A percentile compares a stretch with the other conserved stretches of the same genome.
phyloP scores from a whole-genome alignment of 2,888 invertebrate genomes.

The Scaptomyza cyrtandrae region DNA sequence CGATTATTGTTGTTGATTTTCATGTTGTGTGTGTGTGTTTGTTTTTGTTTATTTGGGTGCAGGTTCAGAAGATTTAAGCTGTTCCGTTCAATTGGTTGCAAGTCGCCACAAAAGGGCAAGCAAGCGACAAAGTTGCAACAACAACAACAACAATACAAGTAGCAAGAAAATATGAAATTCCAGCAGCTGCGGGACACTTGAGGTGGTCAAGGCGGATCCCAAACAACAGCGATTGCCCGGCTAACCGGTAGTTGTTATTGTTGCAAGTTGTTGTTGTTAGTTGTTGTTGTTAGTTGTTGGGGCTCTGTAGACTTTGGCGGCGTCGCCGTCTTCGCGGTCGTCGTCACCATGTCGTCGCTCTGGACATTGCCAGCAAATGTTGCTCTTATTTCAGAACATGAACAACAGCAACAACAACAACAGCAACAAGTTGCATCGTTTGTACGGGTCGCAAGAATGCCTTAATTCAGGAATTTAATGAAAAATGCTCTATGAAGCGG shows the following conservation, averaged over 20 bases:
- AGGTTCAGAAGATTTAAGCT: conserved; percentile 44
- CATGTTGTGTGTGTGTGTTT: not conserved
- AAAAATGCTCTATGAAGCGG: conserved; percentile 78
- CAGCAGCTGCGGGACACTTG: conserved; percentile 59
- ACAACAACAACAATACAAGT: conserved; percentile 14
- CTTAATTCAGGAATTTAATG: conserved; percentile 81
- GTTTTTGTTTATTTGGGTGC: conserved; percentile 38
- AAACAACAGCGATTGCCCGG: conserved; percentile 34
- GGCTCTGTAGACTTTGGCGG: conserved; percentile 59
- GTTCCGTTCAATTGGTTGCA: conserved; percentile 4
- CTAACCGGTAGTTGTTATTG: conserved; percentile 65
- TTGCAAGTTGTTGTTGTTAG: conserved; percentile 33
- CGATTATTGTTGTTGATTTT: conserved; percentile 25
- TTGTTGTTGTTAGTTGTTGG: conserved; percentile 29
- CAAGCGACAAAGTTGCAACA: conserved; percentile 21
- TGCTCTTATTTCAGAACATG: conserved; percentile 77
- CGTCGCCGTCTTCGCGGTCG: conserved; percentile 40
- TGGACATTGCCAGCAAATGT: conserved; percentile 72
- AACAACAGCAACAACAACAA: conserved; percentile 39
- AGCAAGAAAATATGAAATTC: conserved; percentile 67
- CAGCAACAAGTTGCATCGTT: conserved; percentile 54
- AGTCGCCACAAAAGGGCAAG: conserved; percentile 62
- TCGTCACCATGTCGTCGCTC: conserved; percentile 71
- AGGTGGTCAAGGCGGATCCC: conserved; percentile 56
- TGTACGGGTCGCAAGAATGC: conserved; percentile 69